phyloP scores from a whole-genome alignment of 2,113 vertebrate species.

The Pseudorasbora parva region DNA sequence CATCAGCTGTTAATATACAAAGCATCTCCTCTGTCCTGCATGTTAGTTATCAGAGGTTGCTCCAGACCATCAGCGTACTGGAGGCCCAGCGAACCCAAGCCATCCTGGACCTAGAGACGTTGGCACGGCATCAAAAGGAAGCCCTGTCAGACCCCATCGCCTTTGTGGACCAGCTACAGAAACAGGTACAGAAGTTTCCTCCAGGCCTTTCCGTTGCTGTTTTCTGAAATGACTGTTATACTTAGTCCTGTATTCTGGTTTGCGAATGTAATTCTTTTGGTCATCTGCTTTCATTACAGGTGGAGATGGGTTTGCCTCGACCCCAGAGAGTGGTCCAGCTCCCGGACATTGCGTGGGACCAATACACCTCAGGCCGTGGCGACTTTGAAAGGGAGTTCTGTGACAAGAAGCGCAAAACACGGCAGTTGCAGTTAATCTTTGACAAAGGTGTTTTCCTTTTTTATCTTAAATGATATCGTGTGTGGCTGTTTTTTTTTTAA shows the following conservation, averaged over 20 bases:
- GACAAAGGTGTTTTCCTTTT: conserved; percentile 88
- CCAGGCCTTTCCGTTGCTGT: neutral
- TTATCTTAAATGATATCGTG: neutral
- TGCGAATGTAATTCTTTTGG: neutral
- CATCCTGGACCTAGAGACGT: conserved; percentile 93
- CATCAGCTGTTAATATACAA: conserved; percentile 60
- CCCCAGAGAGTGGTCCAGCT: conserved; percentile 97
- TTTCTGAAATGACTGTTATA: neutral
- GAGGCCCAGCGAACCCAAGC: conserved; percentile 97
- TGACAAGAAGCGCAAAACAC: conserved; percentile 92
- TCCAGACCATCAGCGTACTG: conserved; percentile 96
- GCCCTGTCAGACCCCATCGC: conserved; percentile 88
- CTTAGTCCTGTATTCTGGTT: neutral
- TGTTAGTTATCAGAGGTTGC: conserved; percentile 97
- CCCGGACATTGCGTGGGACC: conserved; percentile 94
- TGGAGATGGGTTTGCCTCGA: conserved; percentile 89
- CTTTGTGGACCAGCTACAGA: conserved; percentile 98
- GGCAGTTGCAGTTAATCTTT: conserved; percentile 92
- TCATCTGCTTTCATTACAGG: conserved; percentile 68
- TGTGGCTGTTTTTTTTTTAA: too few relatives aligned
- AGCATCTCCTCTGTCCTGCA: conserved; percentile 71
- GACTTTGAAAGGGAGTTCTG: conserved; percentile 96
- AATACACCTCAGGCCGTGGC: conserved; percentile 93
- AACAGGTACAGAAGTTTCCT: conserved; percentile 80
- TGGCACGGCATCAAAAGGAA: conserved; percentile 90